A percentile compares a stretch with the other conserved stretches of the same genome.
These are phyloP conservation scores for Capricornis sumatraensis DNA, from an alignment of 2,113 vertebrate species.

Conservation along the genomic window DNA sequence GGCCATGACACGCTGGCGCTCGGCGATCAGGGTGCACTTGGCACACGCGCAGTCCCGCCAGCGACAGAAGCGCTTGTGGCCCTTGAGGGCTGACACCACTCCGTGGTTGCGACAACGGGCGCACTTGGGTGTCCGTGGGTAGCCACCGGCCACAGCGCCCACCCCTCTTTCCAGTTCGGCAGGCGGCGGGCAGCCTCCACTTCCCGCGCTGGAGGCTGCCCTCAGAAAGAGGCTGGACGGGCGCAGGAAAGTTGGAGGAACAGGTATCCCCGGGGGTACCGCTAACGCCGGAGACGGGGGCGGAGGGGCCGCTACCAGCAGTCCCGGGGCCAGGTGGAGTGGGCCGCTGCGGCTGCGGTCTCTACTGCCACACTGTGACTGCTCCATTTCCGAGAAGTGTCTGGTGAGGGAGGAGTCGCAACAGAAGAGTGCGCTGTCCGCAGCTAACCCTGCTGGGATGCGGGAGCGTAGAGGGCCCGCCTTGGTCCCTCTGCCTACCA, in stretches of 20 bases:
- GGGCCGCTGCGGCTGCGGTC: slow-evolving; percentile 58
- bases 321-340: slow-evolving; percentile 55
- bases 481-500: not conserved
- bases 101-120: slow-evolving; percentile 92
- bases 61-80: slow-evolving; percentile 92
- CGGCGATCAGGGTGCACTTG: slow-evolving; percentile 91
- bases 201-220: not conserved
- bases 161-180: slow-evolving; percentile 78
- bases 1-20: slow-evolving; percentile 93
- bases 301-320: slow-evolving; percentile 56
- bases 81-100: slow-evolving; percentile 92
- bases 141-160: slow-evolving; percentile 58
- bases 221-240: slow-evolving; percentile 72
- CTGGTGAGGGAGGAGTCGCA: not conserved
- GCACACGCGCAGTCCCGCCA: slow-evolving; percentile 93
- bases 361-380: slow-evolving; percentile 15
- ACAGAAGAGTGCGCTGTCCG: not conserved
- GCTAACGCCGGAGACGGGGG: not conserved
- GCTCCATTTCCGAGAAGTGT: slow-evolving; percentile 76
- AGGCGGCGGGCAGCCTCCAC: slow-evolving; percentile 62
- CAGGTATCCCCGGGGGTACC: slow-evolving; percentile 67
- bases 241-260: slow-evolving; percentile 80
- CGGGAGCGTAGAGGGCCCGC: rapidly evolving
- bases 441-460: not conserved
- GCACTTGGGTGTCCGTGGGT: slow-evolving; percentile 90